Evolutionary conservation across 37 sponge, comb jelly and placozoan species (phyloP).

Genomic region (Theonella swinhoei): DNA sequence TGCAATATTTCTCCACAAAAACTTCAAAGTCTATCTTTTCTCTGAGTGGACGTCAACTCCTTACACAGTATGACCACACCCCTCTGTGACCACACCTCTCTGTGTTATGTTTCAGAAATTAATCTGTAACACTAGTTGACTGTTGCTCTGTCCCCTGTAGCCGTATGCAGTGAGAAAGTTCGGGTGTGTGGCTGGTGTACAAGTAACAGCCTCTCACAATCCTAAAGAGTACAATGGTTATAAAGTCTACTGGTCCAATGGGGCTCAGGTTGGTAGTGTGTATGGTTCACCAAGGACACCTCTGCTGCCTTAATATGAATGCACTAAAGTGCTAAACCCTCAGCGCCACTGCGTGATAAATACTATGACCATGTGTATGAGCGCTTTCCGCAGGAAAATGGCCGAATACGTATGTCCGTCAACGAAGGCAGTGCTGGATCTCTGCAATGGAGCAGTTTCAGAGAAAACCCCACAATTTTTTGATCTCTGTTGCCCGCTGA

Average conservation of each 20-base stretch:
- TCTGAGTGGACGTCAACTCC: slow-evolving; percentile 90
- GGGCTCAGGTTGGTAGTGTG: slow-evolving; percentile 79
- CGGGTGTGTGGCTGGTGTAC: slow-evolving; percentile 84
- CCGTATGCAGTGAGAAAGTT: slow-evolving; percentile 85
- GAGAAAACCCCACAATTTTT: no score
- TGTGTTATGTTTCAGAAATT: no score
- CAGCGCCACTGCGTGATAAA: no score
- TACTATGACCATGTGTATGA: no score
- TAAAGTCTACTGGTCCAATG: slow-evolving; percentile 99
- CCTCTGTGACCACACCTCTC: neutral
- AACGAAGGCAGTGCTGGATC: no score
- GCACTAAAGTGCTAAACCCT: no score
- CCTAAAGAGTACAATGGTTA: slow-evolving; percentile 99
- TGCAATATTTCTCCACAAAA: slow-evolving; percentile 76
- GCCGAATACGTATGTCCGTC: no score
- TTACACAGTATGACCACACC: slow-evolving; percentile 62
- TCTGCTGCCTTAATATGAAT: no score
- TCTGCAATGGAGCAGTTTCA: no score
- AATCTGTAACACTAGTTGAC: neutral
- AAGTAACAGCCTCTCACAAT: slow-evolving; percentile 99
- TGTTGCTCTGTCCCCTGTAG: slow-evolving; percentile 33
- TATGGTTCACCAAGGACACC: neutral
- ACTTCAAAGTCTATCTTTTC: slow-evolving; percentile 91
- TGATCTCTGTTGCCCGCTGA: no score
- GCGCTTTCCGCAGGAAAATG: no score